Conservation (phyloP, 2,888 invertebrate genomes). For the Dynastes hyllus region DNA sequence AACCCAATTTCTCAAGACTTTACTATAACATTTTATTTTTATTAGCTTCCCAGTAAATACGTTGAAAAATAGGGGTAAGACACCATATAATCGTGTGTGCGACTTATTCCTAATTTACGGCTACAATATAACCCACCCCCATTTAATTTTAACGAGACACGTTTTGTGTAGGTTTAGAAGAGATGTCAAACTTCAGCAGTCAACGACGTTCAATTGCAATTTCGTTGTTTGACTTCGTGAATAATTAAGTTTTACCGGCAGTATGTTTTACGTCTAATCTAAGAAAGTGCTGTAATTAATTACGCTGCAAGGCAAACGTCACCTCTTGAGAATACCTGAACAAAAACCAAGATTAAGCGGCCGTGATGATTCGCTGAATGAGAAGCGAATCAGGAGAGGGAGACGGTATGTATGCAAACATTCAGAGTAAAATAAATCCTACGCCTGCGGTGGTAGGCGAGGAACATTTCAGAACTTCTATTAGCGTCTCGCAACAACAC, state of each 20-base stretch:
- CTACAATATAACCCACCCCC: neutral
- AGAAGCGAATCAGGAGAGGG: neutral
- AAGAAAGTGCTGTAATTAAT: conserved; percentile 49
- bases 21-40: no score
- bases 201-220: neutral
- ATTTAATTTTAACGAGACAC: neutral
- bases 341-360: conserved; percentile 31
- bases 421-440: conserved; percentile 1
- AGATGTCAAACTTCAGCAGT: conserved; percentile 31
- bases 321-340: conserved; percentile 39
- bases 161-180: neutral
- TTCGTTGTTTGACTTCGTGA: conserved; percentile 15
- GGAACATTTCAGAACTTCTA: conserved; percentile 5
- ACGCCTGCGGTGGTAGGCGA: neutral
- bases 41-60: no score
- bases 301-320: conserved; percentile 42
- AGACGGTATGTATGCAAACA: conserved; percentile 26
- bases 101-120: neutral
- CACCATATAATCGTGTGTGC: no score
- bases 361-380: conserved; percentile 21
- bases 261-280: conserved; percentile 37
- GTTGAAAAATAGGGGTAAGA: no score
- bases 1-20: no score
- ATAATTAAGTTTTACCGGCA: conserved; percentile 43
- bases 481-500: neutral